phyloP scores from a whole-genome alignment of 2,113 vertebrate genomes.

The Sphaerodactylus townsendi region DNA sequence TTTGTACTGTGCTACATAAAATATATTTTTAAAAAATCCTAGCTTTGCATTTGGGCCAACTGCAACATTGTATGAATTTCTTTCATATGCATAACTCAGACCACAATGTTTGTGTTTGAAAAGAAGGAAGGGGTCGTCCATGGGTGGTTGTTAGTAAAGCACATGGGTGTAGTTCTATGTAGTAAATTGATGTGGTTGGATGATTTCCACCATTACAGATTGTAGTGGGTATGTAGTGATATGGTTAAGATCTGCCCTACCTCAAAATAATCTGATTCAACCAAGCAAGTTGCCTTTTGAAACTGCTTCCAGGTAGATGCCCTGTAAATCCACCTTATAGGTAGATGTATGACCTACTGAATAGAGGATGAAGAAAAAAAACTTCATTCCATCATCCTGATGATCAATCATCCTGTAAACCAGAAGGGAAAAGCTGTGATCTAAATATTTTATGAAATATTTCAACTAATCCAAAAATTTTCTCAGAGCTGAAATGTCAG shows the following conservation, averaged over 20 bases:
- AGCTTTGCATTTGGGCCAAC: not conserved
- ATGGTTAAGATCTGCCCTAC: not conserved
- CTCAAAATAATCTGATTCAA: not conserved
- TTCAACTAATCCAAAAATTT: not conserved
- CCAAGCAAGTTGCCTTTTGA: not conserved
- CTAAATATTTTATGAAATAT: not conserved
- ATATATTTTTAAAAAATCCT: not conserved
- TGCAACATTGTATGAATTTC: not conserved
- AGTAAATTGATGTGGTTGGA: not conserved
- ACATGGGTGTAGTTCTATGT: not conserved
- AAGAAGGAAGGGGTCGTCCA: not conserved
- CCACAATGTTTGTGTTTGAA: not conserved
- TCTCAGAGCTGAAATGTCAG: not conserved
- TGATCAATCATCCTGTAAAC: not conserved
- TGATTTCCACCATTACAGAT: not conserved
- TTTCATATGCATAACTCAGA: not conserved
- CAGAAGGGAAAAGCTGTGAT: not conserved
- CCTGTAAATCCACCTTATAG: too few species aligned
- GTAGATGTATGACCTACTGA: too few species aligned
- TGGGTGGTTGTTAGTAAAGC: not conserved
- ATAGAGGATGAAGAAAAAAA: too few species aligned
- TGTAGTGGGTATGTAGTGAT: not conserved
- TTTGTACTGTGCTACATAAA: not conserved
- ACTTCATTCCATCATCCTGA: too few species aligned
- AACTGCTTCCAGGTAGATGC: not conserved